Conservation (phyloP, 2,113 vertebrate genomes). For the Pollachius pollachius region DNA sequence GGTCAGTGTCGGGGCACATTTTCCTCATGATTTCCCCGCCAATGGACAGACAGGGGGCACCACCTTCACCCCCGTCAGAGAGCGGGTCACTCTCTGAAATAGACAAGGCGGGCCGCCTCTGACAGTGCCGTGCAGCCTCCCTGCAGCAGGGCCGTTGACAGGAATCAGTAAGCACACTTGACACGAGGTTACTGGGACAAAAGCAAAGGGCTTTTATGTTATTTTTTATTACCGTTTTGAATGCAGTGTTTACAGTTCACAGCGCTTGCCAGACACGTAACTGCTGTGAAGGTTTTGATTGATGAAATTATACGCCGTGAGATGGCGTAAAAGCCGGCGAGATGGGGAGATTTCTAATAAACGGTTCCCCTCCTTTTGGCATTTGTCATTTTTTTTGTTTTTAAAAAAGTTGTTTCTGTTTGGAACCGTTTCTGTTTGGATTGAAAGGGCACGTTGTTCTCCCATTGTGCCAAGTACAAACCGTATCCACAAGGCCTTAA, state of each 20-base stretch:
- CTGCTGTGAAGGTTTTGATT: too few species aligned
- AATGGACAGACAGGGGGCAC: conserved; percentile 4
- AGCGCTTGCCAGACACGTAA: too few species aligned
- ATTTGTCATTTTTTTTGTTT: too few species aligned
- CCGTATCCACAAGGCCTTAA: conserved; percentile 19
- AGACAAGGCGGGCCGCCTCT: conserved; percentile 23
- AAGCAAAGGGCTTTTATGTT: not conserved
- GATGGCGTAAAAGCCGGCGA: too few species aligned
- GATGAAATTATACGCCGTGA: conserved; percentile 10
- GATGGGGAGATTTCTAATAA: not conserved
- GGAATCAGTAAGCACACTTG: conserved; percentile 20
- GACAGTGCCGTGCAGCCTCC: conserved; percentile 25
- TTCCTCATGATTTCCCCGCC: conserved; percentile 6
- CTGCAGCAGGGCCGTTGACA: conserved; percentile 35
- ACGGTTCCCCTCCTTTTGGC: too few species aligned
- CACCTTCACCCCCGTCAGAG: conserved; percentile 27
- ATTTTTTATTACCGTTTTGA: not conserved
- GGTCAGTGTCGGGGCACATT: conserved; percentile 2
- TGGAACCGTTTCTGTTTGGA: conserved; percentile 2
- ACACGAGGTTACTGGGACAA: conserved; percentile 18
- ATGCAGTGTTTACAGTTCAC: not conserved
- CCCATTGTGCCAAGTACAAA: conserved; percentile 14
- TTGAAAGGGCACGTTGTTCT: conserved; percentile 2
- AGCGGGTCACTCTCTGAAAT: conserved; percentile 18
- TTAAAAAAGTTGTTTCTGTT: too few species aligned